Conservation (phyloP, 2,888 invertebrate species). For the Lucinisca nassula region DNA sequence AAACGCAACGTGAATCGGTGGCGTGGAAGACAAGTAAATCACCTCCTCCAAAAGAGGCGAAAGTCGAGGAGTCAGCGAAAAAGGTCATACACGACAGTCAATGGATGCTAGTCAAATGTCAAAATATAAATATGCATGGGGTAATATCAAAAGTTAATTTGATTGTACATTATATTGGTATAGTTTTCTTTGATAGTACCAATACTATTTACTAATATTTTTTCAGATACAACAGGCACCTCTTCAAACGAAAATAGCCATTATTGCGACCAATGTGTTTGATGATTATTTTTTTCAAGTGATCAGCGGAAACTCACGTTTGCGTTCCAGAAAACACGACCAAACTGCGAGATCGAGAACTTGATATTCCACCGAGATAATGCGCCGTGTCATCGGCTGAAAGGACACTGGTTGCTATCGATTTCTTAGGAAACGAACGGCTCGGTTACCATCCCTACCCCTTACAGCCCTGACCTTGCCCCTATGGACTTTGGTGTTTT, state of each 20-base stretch:
- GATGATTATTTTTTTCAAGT: too few species aligned
- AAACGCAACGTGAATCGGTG: constrained; percentile 24
- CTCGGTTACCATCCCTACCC: background rate
- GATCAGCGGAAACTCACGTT: too few species aligned
- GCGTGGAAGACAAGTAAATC: constrained; percentile 6
- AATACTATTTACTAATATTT: too few species aligned
- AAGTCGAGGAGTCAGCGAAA: background rate
- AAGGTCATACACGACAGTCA: constrained; percentile 6
- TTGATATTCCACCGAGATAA: background rate
- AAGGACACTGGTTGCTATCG: background rate
- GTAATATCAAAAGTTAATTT: background rate
- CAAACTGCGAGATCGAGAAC: background rate
- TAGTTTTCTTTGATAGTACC: too few species aligned
- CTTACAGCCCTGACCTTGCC: constrained; percentile 1
- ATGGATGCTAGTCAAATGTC: constrained; percentile 15
- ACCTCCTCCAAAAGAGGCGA: constrained; percentile 29
- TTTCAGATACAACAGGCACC: too few species aligned
- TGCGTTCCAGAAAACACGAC: too few species aligned
- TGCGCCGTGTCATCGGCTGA: background rate
- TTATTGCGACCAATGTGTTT: too few species aligned
- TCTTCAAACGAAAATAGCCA: too few species aligned
- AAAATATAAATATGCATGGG: background rate
- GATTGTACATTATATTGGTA: too few species aligned
- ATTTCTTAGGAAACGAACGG: background rate
- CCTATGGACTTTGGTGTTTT: background rate